These are phyloP conservation scores for Onychomys torridus DNA, from an alignment of 2,797 vertebrate species.

Conservation along the genomic window DNA sequence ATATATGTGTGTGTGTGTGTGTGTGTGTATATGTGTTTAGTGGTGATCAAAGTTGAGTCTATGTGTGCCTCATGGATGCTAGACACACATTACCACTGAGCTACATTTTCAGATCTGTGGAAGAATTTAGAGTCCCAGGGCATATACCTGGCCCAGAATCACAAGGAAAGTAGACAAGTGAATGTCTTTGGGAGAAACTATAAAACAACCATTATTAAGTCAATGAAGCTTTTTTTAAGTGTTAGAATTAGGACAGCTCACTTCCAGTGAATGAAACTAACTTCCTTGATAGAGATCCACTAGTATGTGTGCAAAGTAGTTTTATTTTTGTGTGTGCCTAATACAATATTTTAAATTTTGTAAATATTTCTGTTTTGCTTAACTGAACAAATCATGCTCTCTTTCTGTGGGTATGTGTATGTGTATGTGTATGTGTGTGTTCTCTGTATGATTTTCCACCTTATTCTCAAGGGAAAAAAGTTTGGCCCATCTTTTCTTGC, in stretches of 20 bases:
- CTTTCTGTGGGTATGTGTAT: neutral
- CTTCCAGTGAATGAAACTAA: conserved; percentile 7
- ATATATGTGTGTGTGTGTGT: too few species aligned
- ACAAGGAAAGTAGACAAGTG: neutral
- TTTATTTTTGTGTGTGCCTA: conserved; percentile 15
- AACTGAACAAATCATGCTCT: neutral
- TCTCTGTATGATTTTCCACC: neutral
- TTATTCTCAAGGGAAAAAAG: neutral
- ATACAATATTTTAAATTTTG: neutral
- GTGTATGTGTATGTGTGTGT: neutral
- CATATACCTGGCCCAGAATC: neutral
- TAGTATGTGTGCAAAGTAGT: neutral
- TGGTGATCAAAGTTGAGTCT: neutral
- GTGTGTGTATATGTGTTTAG: neutral
- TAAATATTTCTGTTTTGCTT: conserved; percentile 15
- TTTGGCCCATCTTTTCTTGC: neutral
- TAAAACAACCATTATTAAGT: neutral
- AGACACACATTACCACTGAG: neutral
- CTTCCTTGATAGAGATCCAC: conserved; percentile 29
- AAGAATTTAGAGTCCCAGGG: neutral
- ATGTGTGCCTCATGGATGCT: neutral
- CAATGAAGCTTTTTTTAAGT: neutral
- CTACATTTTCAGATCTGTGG: neutral
- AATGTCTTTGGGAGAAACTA: conserved; percentile 12
- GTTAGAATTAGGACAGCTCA: neutral